Conservation (phyloP, 2,113 vertebrate genomes). For the Cyanoramphus novaezelandiae region DNA sequence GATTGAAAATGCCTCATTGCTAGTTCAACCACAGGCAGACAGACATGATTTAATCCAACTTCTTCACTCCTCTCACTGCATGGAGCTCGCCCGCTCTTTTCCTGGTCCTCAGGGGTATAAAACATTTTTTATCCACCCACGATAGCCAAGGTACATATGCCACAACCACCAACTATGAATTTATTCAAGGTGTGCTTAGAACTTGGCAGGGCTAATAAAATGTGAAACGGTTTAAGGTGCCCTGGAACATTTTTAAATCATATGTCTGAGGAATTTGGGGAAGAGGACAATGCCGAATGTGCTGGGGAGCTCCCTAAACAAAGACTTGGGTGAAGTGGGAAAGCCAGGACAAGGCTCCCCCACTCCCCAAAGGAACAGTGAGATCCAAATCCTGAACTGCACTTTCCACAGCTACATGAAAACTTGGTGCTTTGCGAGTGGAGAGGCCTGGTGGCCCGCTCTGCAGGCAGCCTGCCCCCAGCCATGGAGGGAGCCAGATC, state of each 20-base stretch:
- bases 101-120: conserved; percentile 10
- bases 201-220: conserved; percentile 37
- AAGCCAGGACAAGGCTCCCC: not conserved
- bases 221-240: not conserved
- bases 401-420: not conserved
- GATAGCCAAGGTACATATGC: conserved; percentile 10
- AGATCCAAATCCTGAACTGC: not conserved
- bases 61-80: conserved; percentile 12
- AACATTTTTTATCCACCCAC: conserved; percentile 39
- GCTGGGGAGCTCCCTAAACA: not conserved
- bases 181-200: conserved; percentile 46
- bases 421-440: accelerated
- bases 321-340: not conserved
- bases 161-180: conserved; percentile 46
- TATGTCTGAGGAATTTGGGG: not conserved
- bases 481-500: accelerated
- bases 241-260: conserved; percentile 32
- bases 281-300: not conserved
- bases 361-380: not conserved
- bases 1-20: conserved; percentile 68
- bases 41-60: conserved; percentile 70
- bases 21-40: conserved; percentile 64
- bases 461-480: not conserved
- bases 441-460: not conserved
- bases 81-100: not conserved